phyloP scores from a whole-genome alignment of 1,140 invertebrate species.

The Maconellicoccus hirsutus region DNA sequence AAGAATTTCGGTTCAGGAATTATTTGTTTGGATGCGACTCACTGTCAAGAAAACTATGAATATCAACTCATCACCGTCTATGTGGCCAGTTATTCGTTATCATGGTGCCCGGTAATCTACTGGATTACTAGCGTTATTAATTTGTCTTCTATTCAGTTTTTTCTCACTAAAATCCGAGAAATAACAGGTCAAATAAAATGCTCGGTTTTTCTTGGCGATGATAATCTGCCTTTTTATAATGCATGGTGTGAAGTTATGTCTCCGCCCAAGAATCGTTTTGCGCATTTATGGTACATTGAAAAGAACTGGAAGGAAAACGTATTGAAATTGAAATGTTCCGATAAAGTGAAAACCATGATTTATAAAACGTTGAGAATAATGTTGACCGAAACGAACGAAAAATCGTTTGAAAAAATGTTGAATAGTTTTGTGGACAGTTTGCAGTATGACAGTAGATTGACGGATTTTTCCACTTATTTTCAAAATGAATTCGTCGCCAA shows the following conservation, averaged over 20 bases:
- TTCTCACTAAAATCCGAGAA: not conserved
- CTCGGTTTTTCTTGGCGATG: not conserved
- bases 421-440: not conserved
- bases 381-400: not conserved
- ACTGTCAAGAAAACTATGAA: conserved; percentile 1
- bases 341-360: not conserved
- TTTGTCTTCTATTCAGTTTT: not conserved
- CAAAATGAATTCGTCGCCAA: not conserved
- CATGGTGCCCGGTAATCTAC: not conserved
- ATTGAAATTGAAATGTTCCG: not conserved
- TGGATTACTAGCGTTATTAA: not conserved
- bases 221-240: not conserved
- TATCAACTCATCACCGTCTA: not conserved
- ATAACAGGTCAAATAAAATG: not conserved
- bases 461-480: not conserved
- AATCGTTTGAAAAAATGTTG: not conserved
- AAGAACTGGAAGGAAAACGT: conserved; percentile 10
- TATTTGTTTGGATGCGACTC: not conserved
- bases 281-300: conserved; percentile 2
- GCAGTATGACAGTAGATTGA: not conserved
- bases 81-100: not conserved
- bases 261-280: not conserved
- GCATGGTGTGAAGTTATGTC: conserved; percentile 1
- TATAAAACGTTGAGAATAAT: not conserved
- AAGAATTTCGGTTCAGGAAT: not conserved